Evolutionary conservation across 2,113 vertebrate genomes (phyloP).

Genomic region (Mesitornis unicolor): DNA sequence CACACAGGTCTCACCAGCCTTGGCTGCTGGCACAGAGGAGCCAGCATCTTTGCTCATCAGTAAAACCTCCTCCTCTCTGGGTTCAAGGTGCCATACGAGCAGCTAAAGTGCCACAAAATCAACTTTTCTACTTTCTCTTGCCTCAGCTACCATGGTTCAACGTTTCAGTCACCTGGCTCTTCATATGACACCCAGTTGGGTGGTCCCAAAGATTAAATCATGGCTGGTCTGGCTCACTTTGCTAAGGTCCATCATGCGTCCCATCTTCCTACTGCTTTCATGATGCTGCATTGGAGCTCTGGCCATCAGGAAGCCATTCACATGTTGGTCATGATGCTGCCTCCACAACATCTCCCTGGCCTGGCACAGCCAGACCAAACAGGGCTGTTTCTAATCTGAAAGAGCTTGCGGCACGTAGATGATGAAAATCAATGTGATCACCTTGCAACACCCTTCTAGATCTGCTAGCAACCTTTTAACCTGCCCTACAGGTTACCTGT

Average conservation of each 20-base stretch:
- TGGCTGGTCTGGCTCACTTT: neutral
- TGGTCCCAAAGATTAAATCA: neutral
- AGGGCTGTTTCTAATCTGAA: neutral
- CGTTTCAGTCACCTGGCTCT: neutral
- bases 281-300: neutral
- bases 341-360: neutral
- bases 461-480: neutral
- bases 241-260: neutral
- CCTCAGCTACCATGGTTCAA: neutral
- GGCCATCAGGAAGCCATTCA: neutral
- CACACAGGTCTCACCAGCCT: neutral
- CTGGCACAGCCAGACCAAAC: neutral
- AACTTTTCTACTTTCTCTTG: neutral
- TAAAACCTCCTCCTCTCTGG: neutral
- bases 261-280: neutral
- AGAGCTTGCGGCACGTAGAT: neutral
- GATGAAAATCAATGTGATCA: neutral
- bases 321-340: neutral
- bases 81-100: neutral
- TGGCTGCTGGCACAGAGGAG: neutral
- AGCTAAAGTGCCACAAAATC: neutral
- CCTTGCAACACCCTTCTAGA: neutral
- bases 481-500: neutral
- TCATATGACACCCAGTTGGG: rapidly evolving
- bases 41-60: neutral